Conservation (phyloP, 2,888 invertebrate species). For the Pseudanteris insignis region DNA sequence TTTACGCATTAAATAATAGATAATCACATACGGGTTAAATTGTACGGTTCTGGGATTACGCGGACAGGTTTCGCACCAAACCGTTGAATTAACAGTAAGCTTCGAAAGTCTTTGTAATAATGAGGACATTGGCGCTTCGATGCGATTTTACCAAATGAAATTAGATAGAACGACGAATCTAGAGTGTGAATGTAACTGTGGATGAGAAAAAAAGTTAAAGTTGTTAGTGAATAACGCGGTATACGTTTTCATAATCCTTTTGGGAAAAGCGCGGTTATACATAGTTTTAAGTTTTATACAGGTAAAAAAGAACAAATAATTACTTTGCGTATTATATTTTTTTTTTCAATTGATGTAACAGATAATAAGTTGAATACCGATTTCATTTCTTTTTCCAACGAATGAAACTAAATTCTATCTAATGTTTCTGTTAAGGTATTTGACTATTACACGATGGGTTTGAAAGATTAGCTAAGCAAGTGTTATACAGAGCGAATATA, state of each 20-base stretch:
- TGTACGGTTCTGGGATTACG: slow-evolving; percentile 34
- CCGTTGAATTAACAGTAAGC: slow-evolving; percentile 40
- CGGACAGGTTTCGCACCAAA: slow-evolving; percentile 28
- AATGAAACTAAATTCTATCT: no score
- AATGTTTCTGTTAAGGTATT: no score
- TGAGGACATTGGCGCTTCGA: slow-evolving; percentile 45
- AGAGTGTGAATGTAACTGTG: slow-evolving; percentile 35
- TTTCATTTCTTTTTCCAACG: slow-evolving; percentile 9
- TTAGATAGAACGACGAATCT: slow-evolving; percentile 41
- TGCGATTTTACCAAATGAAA: slow-evolving; percentile 46
- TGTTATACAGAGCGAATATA: no score
- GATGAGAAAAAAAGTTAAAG: slow-evolving; percentile 14
- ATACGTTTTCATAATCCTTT: slow-evolving; percentile 31
- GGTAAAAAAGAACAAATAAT: slow-evolving; percentile 13
- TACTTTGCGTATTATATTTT: not conserved
- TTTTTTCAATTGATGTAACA: no score
- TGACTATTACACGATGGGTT: no score
- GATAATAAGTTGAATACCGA: not conserved
- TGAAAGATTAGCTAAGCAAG: no score
- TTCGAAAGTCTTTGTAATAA: slow-evolving; percentile 42
- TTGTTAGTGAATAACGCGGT: slow-evolving; percentile 36
- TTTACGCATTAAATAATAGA: slow-evolving; percentile 25
- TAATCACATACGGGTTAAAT: slow-evolving; percentile 40
- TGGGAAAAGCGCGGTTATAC: slow-evolving; percentile 25
- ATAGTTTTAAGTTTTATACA: slow-evolving; percentile 42